Conservation (phyloP, 2,113 vertebrate species). For the Mastomys natalensis region DNA sequence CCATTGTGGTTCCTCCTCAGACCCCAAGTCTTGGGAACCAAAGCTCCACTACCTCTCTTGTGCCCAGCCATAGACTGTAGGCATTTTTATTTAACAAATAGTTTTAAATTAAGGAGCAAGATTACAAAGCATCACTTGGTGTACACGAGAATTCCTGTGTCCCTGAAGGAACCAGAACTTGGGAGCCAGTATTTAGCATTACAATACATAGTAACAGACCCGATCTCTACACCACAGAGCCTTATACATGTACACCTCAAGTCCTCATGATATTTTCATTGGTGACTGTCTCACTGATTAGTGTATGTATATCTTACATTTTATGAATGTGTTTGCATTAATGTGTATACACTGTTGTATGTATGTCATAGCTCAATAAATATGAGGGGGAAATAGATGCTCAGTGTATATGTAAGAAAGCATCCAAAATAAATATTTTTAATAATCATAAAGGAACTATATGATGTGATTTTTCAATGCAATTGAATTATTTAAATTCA, state of each 20-base stretch:
- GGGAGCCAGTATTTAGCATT: too few relatives aligned
- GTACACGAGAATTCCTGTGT: too few relatives aligned
- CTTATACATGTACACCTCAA: neutral
- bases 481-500: slow-evolving; percentile 33
- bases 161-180: too few relatives aligned
- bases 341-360: neutral
- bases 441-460: neutral
- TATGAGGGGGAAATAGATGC: neutral
- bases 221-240: neutral
- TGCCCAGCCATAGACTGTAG: too few relatives aligned
- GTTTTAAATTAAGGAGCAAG: too few relatives aligned
- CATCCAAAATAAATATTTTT: neutral
- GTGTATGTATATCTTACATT: neutral
- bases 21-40: too few relatives aligned
- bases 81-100: too few relatives aligned
- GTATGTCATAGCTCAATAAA: neutral
- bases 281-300: neutral
- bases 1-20: too few relatives aligned
- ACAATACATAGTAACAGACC: too few relatives aligned
- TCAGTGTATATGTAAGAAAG: neutral
- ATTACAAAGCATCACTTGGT: too few relatives aligned
- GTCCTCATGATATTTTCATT: neutral
- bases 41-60: too few relatives aligned
- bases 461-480: neutral
- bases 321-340: neutral